Percentiles rank a stretch among this genome's conserved stretches.
Evolutionary conservation across 1,140 invertebrate species (phyloP).

Genomic region (Macrobrachium nipponense): DNA sequence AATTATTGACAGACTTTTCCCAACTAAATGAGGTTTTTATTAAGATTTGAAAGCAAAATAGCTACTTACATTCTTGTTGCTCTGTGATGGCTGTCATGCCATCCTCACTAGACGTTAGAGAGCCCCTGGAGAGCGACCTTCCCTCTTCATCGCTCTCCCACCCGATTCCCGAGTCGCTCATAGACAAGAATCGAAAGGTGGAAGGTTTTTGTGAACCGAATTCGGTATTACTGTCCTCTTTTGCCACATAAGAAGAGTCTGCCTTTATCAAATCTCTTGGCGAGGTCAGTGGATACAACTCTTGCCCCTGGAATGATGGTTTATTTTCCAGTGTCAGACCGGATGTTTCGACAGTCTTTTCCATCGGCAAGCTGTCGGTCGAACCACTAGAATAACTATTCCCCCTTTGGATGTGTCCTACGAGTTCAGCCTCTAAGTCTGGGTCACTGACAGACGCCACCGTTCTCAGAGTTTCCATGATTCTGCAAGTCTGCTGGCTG

Average conservation of each 20-base stretch:
- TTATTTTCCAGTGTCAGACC: too few species aligned
- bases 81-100: slow-evolving; percentile 9
- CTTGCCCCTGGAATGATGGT: too few species aligned
- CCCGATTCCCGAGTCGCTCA: slow-evolving; percentile 36
- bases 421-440: neutral
- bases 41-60: too few species aligned
- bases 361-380: too few species aligned
- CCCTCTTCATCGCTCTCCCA: slow-evolving; percentile 39
- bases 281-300: too few species aligned
- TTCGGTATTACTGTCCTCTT: neutral
- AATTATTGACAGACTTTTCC: too few species aligned
- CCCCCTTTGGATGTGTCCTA: neutral
- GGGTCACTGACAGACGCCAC: neutral
- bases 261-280: too few species aligned
- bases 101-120: slow-evolving; percentile 33
- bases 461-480: neutral
- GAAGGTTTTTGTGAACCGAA: neutral
- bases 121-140: neutral
- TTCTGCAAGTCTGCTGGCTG: slow-evolving; percentile 14
- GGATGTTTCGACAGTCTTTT: too few species aligned
- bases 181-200: slow-evolving; percentile 8
- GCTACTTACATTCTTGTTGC: slow-evolving; percentile 2
- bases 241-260: neutral
- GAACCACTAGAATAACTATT: neutral
- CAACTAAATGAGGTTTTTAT: too few species aligned